Evolutionary conservation across 2,797 vertebrate species (phyloP), one percentile per base, ranked within the genome.

Genomic region (Limnodromus scolopaceus): DNA sequence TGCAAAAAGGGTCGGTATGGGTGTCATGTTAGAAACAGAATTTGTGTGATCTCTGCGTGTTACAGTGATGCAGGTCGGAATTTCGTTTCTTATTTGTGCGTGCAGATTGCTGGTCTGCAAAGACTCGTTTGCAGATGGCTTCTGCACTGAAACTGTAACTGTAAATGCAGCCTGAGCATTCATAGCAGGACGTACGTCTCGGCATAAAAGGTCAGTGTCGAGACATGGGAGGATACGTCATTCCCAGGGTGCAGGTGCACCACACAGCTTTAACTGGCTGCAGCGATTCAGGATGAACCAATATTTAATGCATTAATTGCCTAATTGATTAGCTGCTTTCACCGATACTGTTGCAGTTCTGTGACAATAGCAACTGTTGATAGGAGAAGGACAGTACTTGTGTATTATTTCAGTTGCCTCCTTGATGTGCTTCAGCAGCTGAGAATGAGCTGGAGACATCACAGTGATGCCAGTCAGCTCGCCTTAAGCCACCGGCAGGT

Each of bases 351-450:
- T 75, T 80, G 69, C 58, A 60, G 41, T 77, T 82, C 28, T 77
- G 10, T 71, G 75, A 48, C 68, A 85, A 8, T 60, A 66, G 61
- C 68, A 92, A 69, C 57, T 95, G 84, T 77, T 96, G 71, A 46
- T 64, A 28, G 3, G 36, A 80, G 68, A 57, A 80, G 25, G 23
- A 16, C 49, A 3, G 25, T 77, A 36, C 20, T 93, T 45, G 3
- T 30, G 4, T 55, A 23, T 60, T 90, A 38, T 81, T 89, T 72
- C 72, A 64, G 79, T 71, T 72, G 39, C 28, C 39, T 90, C 27
- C n/a, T 68, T 94, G 84, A 77, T 77, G 13, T 25, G 24, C 64
- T 91, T 89, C 41, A 89, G 84, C 96, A 96, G 91, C 92, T 96
- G 95, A 32, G 84, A 94, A 71, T 87, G 81, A 81, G 64, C 49